Evolutionary conservation across 1,140 invertebrate genomes (phyloP).

Genomic region (Mylabris phalerata): DNA sequence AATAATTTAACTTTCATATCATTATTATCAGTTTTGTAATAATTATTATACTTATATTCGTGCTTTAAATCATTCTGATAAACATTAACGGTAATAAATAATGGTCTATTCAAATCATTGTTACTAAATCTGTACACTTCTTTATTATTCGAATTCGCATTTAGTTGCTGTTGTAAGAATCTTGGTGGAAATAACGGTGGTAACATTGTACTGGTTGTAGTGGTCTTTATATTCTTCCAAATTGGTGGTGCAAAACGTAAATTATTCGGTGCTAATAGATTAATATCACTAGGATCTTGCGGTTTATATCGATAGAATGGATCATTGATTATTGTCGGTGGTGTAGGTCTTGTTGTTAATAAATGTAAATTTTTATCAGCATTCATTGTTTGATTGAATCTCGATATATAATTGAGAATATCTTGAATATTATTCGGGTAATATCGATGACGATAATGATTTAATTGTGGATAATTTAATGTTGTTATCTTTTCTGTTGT

Average conservation of each 20-base stretch:
- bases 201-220: neutral
- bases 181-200: neutral
- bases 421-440: conserved; percentile 47
- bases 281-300: conserved; percentile 48
- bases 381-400: conserved; percentile 2
- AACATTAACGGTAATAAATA: conserved; percentile 24
- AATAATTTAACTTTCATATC: neutral
- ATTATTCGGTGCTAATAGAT: conserved; percentile 45
- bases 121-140: conserved; percentile 7
- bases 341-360: neutral
- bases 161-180: neutral
- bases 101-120: neutral
- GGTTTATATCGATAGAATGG: conserved; percentile 49
- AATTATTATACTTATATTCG: neutral
- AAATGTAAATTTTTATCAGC: conserved; percentile 1
- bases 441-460: conserved; percentile 42
- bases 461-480: conserved; percentile 43
- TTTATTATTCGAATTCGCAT: neutral
- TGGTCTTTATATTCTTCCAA: conserved; percentile 23
- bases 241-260: conserved; percentile 40
- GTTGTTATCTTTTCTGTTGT: conserved; percentile 22
- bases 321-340: conserved; percentile 30
- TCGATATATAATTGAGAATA: conserved; percentile 44
- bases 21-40: conserved; percentile 2
- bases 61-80: conserved; percentile 17